phyloP scores from a whole-genome alignment of 2,113 vertebrate genomes.

The Reinhardtius hippoglossoides region DNA sequence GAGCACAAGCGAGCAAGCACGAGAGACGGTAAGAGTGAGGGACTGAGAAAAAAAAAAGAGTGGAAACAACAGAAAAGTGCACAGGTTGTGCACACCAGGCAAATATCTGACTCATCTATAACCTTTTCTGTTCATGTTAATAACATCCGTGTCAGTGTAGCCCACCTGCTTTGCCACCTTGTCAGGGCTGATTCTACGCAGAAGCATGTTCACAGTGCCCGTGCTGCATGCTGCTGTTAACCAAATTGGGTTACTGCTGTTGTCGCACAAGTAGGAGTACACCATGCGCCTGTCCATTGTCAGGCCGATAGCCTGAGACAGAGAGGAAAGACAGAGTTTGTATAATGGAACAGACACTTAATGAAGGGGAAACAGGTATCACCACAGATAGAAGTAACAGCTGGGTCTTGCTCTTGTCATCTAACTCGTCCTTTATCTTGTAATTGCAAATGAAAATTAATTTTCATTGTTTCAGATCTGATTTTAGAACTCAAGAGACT shows the following conservation, averaged over 20 bases:
- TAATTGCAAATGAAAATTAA: neutral
- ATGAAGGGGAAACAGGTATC: neutral
- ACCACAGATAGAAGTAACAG: neutral
- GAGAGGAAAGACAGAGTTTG: neutral
- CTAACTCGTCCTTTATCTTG: neutral
- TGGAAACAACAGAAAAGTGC: neutral
- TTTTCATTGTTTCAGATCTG: neutral
- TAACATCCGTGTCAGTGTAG: neutral
- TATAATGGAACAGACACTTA: neutral
- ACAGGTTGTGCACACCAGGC: neutral
- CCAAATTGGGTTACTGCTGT: conserved; percentile 33
- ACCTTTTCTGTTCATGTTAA: conserved; percentile 3
- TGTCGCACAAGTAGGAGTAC: conserved; percentile 60
- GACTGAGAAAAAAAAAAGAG: too few species aligned
- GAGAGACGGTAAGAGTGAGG: neutral
- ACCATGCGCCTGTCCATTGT: conserved; percentile 52
- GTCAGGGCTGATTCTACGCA: conserved; percentile 63
- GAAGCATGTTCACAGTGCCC: conserved; percentile 54
- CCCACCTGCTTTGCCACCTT: conserved; percentile 76
- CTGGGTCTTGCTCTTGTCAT: too few species aligned
- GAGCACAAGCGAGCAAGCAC: neutral
- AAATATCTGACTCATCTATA: neutral
- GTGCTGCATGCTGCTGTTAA: conserved; percentile 51
- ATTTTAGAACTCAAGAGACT: neutral
- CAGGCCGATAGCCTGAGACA: conserved; percentile 67